These are phyloP conservation scores for Limenitis camilla DNA, from an alignment of 2,888 invertebrate genomes.

Conservation along the genomic window DNA sequence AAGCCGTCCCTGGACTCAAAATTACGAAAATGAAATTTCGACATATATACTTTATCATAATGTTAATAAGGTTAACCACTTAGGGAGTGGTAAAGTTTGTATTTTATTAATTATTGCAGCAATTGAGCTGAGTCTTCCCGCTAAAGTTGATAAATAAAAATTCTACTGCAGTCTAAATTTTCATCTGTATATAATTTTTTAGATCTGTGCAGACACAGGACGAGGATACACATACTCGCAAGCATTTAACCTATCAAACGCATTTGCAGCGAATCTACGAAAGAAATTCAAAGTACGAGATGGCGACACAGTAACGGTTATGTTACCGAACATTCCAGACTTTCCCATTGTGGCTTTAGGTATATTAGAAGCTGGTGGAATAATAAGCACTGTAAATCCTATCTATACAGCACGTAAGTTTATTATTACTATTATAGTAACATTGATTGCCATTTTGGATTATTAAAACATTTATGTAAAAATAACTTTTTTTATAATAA, in stretches of 20 bases:
- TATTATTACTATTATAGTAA: neutral
- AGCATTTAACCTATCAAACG: constrained; percentile 76
- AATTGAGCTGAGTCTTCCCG: no score
- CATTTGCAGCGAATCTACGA: constrained; percentile 79
- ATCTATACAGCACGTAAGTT: constrained; percentile 78
- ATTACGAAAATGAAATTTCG: no score
- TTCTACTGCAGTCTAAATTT: no score
- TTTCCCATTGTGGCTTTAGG: constrained; percentile 79
- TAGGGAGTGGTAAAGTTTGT: no score
- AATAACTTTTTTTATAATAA: no score
- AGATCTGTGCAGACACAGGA: constrained; percentile 84
- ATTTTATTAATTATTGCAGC: no score
- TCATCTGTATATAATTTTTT: constrained; percentile 34
- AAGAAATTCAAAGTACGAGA: constrained; percentile 77
- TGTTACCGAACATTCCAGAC: constrained; percentile 86
- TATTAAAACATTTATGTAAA: no score
- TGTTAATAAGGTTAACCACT: no score
- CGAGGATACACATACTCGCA: constrained; percentile 82
- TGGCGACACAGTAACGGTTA: constrained; percentile 80
- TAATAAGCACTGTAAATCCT: constrained; percentile 84
- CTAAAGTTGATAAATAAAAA: no score
- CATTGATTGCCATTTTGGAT: no score
- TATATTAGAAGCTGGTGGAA: constrained; percentile 78
- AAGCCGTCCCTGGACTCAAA: no score
- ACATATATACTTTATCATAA: no score